Evolutionary conservation across 1,140 invertebrate genomes (phyloP).

Genomic region (Drosophila parabipectinata): DNA sequence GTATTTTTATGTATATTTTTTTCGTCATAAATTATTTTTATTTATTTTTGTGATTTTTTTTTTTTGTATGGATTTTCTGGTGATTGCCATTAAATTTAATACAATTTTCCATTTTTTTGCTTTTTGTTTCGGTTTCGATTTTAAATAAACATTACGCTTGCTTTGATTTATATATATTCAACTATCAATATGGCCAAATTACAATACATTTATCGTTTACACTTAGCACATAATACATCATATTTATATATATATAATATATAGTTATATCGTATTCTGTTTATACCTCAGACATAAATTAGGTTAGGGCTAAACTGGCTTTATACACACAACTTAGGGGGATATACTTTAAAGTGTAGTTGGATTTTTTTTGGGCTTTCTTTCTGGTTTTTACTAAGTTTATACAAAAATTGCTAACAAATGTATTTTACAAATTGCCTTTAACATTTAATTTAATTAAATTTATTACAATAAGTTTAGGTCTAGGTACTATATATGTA

Average conservation of each 20-base stretch:
- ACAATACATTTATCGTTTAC: constrained; percentile 81
- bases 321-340: constrained; percentile 71
- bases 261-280: constrained; percentile 49
- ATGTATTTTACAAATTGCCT: constrained; percentile 77
- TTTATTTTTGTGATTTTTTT: constrained; percentile 75
- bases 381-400: constrained; percentile 46
- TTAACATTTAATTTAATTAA: constrained; percentile 79
- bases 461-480: constrained; percentile 48
- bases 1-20: constrained; percentile 69
- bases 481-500: constrained; percentile 15
- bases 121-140: constrained; percentile 29
- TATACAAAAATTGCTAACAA: constrained; percentile 62
- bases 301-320: constrained; percentile 69
- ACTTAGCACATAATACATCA: constrained; percentile 65
- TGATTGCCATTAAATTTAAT: constrained; percentile 83
- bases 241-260: constrained; percentile 35
- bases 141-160: constrained; percentile 67
- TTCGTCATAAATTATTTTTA: constrained; percentile 83
- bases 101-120: constrained; percentile 57
- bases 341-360: constrained; percentile 35
- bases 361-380: constrained; percentile 17
- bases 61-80: constrained; percentile 65
- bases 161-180: constrained; percentile 74
- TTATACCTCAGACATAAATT: constrained; percentile 72
- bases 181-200: constrained; percentile 84